A percentile compares a stretch with the other conserved stretches of the same genome.
phyloP scores from a whole-genome alignment of 2,888 invertebrate species.

The Microctonus brassicae region DNA sequence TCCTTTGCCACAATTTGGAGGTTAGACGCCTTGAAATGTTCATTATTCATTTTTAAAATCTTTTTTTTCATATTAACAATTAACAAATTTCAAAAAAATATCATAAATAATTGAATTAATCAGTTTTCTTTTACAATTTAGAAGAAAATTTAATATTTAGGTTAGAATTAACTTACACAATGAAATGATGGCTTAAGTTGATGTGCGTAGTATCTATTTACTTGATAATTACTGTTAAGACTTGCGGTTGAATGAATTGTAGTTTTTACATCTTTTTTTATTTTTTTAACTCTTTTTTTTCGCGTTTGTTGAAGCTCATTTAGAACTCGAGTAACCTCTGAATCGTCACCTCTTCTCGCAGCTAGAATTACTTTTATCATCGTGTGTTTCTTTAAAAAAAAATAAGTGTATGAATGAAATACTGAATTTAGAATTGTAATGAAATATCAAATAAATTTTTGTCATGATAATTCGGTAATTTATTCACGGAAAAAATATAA shows the following conservation, averaged over 20 bases:
- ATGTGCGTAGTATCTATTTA: slow-evolving; percentile 57
- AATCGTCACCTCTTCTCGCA: slow-evolving; percentile 55
- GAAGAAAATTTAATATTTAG: no score
- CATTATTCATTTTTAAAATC: neutral
- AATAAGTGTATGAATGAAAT: slow-evolving; percentile 22
- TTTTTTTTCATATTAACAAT: neutral
- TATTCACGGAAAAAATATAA: neutral
- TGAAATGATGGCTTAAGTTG: slow-evolving; percentile 56
- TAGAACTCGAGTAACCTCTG: slow-evolving; percentile 55
- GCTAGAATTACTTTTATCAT: slow-evolving; percentile 60
- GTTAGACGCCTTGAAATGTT: neutral
- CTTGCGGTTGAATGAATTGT: slow-evolving; percentile 53
- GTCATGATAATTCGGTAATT: neutral
- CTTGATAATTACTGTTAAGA: slow-evolving; percentile 55
- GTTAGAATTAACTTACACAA: slow-evolving; percentile 57
- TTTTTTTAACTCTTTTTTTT: slow-evolving; percentile 57
- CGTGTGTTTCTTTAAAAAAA: slow-evolving; percentile 55
- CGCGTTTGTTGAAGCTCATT: slow-evolving; percentile 57
- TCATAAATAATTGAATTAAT: no score
- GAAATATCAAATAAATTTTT: neutral
- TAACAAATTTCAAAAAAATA: no score
- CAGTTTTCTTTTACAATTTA: no score
- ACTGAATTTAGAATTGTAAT: neutral
- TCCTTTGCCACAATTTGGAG: slow-evolving; percentile 61
- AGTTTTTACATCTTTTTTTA: slow-evolving; percentile 46